Conservation (phyloP, 2,888 invertebrate genomes). For the Melieria picta region DNA sequence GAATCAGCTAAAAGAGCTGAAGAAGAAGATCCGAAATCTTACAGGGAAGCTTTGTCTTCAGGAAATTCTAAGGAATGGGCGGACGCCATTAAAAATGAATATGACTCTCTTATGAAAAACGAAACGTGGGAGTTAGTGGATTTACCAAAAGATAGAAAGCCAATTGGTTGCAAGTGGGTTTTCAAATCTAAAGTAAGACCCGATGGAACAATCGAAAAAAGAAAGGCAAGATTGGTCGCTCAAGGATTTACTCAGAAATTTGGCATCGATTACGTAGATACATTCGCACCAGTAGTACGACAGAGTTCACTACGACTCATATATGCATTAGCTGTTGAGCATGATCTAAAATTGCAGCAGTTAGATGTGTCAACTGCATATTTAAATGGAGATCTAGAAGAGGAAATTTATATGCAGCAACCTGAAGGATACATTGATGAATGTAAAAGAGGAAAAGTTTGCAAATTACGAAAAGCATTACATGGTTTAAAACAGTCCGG, state of each 20-base stretch:
- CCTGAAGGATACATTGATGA: too few relatives aligned
- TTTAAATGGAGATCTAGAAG: conserved; percentile 21
- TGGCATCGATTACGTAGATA: not conserved
- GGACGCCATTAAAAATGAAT: conserved; percentile 36
- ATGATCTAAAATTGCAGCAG: conserved; percentile 21
- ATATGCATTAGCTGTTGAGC: conserved; percentile 23
- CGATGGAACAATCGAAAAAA: not conserved
- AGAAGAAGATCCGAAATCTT: too few relatives aligned
- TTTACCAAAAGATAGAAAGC: conserved; percentile 13
- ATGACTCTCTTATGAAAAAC: conserved; percentile 39
- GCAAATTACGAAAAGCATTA: too few relatives aligned
- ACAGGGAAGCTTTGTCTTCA: too few relatives aligned
- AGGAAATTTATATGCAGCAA: too few relatives aligned
- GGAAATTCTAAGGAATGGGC: conserved; percentile 22
- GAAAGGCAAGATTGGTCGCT: conserved; percentile 33
- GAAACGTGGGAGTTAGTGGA: conserved; percentile 40
- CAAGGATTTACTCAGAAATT: conserved; percentile 6
- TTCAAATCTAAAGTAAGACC: conserved; percentile 27
- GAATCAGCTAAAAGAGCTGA: too few relatives aligned
- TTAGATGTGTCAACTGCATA: conserved; percentile 31
- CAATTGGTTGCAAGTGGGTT: conserved; percentile 20
- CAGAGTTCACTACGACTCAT: conserved; percentile 28
- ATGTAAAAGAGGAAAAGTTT: too few relatives aligned
- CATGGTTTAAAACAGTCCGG: too few relatives aligned
- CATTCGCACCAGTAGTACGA: conserved; percentile 16